Evolutionary conservation across 1,140 invertebrate species (phyloP).

Genomic region (Ylistrum balloti): DNA sequence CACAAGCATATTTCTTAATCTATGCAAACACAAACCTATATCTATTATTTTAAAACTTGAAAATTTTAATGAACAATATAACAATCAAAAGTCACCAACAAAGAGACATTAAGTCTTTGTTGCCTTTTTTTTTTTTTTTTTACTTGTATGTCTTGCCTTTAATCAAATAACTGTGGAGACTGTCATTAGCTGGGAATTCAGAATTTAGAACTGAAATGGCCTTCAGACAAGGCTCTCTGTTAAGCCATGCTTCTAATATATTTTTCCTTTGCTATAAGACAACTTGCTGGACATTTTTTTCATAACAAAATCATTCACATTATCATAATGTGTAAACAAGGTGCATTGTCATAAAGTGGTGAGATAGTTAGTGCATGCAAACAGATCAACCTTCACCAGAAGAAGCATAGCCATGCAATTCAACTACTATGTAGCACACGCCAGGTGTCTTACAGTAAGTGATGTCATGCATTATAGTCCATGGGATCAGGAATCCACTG

Average conservation of each 20-base stretch:
- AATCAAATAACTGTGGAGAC: not conserved
- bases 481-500: not conserved
- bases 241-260: not conserved
- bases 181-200: not conserved
- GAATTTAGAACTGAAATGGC: not conserved
- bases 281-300: too few species aligned
- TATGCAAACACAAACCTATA: too few species aligned
- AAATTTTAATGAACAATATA: not conserved
- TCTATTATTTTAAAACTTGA: too few species aligned
- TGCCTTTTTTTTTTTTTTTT: not conserved
- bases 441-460: not conserved
- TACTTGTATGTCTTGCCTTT: too few species aligned
- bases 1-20: too few species aligned
- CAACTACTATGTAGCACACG: not conserved
- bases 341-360: not conserved
- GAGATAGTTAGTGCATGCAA: not conserved
- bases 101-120: not conserved
- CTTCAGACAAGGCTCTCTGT: not conserved
- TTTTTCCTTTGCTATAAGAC: too few species aligned
- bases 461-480: not conserved
- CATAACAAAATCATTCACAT: too few species aligned
- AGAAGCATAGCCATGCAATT: constrained; percentile 28
- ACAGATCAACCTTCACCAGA: not conserved
- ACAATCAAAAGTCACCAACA: not conserved
- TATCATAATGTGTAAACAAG: too few species aligned